Evolutionary conservation across 2,797 vertebrate species (phyloP).

Genomic region (Sebastes minor): DNA sequence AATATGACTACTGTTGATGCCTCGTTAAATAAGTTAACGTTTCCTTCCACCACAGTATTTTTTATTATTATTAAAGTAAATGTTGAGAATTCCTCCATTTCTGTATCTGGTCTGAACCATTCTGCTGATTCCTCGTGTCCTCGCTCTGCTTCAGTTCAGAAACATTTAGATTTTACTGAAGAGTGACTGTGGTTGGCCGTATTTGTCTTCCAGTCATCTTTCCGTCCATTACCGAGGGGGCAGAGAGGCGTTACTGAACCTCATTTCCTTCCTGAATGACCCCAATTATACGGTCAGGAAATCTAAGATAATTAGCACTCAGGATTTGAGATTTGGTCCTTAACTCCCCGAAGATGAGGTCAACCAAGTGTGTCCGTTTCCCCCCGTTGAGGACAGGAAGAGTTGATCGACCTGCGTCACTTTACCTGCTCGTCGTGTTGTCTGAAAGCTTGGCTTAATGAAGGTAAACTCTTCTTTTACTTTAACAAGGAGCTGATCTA

Average conservation of each 20-base stretch:
- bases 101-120: not conserved
- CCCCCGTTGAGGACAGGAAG: not conserved
- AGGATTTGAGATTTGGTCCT: conserved; percentile 47
- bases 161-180: not conserved
- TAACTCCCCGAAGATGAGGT: conserved; percentile 52
- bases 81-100: not conserved
- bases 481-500: not conserved
- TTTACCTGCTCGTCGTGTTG: not conserved
- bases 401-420: not conserved
- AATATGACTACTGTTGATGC: not conserved
- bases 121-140: not conserved
- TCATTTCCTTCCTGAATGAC: conserved; percentile 62
- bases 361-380: not conserved
- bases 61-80: too few species aligned
- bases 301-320: conserved; percentile 63
- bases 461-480: not conserved
- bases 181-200: not conserved
- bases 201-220: conserved; percentile 6
- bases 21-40: not conserved
- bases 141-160: not conserved
- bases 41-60: too few species aligned
- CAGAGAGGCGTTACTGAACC: conserved; percentile 32
- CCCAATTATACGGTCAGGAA: conserved; percentile 60
- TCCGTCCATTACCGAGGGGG: conserved; percentile 6
- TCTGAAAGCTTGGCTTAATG: not conserved